Conservation (phyloP, 2,113 vertebrate species). For the Pelusios castaneus region DNA sequence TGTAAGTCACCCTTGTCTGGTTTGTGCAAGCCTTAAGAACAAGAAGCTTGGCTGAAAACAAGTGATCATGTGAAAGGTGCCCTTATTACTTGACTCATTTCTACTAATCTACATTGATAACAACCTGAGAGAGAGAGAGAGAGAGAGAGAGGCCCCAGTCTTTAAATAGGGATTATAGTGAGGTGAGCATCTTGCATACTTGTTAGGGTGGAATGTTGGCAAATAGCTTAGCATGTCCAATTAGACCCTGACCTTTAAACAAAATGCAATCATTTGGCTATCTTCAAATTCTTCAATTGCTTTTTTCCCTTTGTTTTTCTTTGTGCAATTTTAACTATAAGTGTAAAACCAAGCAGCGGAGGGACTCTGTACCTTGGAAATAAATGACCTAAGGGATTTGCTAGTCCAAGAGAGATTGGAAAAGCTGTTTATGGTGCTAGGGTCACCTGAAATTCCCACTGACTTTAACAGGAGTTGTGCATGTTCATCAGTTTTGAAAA, state of each 20-base stretch:
- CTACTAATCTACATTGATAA: background rate
- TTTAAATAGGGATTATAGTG: no score
- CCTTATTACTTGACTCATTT: background rate
- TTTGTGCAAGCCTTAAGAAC: rapidly evolving
- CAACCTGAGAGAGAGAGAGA: background rate
- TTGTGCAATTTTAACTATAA: background rate
- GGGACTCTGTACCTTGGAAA: background rate
- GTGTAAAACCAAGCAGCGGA: background rate
- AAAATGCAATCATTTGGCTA: background rate
- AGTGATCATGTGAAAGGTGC: rapidly evolving
- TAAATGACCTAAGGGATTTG: rapidly evolving
- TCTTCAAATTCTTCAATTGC: background rate
- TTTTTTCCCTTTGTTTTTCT: background rate
- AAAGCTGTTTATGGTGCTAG: background rate
- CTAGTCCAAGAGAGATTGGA: background rate
- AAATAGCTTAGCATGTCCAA: background rate
- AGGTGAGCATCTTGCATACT: background rate
- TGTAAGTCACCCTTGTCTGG: background rate
- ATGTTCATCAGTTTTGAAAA: background rate
- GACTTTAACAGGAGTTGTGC: background rate
- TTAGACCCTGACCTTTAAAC: background rate
- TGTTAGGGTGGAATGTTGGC: background rate
- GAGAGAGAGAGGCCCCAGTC: background rate
- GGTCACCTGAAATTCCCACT: background rate
- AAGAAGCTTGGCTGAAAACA: rapidly evolving